phyloP scores from a whole-genome alignment of 1,140 invertebrate species.

The Scaptodrosophila lebanonensis region DNA sequence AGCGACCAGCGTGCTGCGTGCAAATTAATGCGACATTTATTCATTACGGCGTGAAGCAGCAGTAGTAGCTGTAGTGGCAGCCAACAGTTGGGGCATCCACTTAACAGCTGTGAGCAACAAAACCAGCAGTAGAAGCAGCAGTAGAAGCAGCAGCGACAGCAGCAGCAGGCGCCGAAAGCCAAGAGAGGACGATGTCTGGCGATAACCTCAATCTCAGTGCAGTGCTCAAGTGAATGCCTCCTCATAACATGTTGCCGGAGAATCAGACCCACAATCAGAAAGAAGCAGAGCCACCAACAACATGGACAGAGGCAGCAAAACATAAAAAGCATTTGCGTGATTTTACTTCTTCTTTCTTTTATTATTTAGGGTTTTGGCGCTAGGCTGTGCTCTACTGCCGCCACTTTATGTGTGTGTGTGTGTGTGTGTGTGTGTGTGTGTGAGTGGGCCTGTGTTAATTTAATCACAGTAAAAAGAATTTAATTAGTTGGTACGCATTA shows the following conservation, averaged over 20 bases:
- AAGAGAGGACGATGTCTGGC: no score
- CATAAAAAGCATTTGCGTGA: slow-evolving; percentile 65
- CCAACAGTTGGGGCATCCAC: slow-evolving; percentile 12
- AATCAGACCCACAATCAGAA: no score
- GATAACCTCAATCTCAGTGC: slow-evolving; percentile 58
- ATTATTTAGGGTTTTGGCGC: slow-evolving; percentile 8
- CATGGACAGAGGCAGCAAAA: no score
- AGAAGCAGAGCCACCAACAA: no score
- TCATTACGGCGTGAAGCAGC: slow-evolving; percentile 56
- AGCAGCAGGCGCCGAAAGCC: no score
- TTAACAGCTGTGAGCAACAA: slow-evolving; percentile 40
- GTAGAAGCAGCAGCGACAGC: no score
- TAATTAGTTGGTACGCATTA: slow-evolving; percentile 43
- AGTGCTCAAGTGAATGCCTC: slow-evolving; percentile 22
- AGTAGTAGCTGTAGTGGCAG: background rate
- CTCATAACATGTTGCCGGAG: slow-evolving; percentile 27
- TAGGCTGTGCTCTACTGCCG: slow-evolving; percentile 16
- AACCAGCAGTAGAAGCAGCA: no score
- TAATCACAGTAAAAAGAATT: slow-evolving; percentile 62
- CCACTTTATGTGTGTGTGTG: slow-evolving; percentile 3
- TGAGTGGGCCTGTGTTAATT: slow-evolving; percentile 46
- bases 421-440: slow-evolving; percentile 4
- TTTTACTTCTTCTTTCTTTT: slow-evolving; percentile 39
- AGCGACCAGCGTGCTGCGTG: slow-evolving; percentile 46
- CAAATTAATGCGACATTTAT: slow-evolving; percentile 70